Evolutionary conservation across 1,140 invertebrate genomes (phyloP), one percentile per base, ranked within the genome.

Genomic region (Ctenoplectra terminalis): DNA sequence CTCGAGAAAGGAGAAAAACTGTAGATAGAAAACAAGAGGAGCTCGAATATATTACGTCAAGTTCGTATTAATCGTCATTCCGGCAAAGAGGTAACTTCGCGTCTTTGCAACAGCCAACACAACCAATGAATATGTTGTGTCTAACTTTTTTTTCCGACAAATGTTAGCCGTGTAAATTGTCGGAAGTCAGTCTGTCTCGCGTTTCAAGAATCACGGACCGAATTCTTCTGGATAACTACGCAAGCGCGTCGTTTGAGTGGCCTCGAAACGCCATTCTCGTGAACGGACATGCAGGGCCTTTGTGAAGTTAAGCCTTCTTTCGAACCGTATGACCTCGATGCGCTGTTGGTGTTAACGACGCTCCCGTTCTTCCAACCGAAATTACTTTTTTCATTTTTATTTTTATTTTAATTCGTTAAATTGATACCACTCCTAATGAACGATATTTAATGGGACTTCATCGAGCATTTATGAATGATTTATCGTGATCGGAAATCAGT

Each of bases 241-340:
- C 84, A 64, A 64, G 66, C 72, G 83, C 86, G 87, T 89, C 89
- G 90, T 90, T 90, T 86, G 84, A 86, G 83, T 84, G 82, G 60
- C 70, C 84, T 75, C 60, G 77, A 84, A 89, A 80, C 86, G 50
- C 60, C 60, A 63, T 40, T 11, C 34, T n/a, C 11, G 20, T 34
- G 4, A 34, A 37, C 34, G 5, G 23, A 72, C 71, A 61, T 54
- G 34, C 56, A 60, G 50, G n/a, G 52, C 75, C 83, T 58, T 69
- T 60, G 43, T 69, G 70, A 81, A 76, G 85, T 86, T 71, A 84
- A 80, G 75, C n/a, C 75, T 71, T 84, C 69, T 75, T 48, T 56
- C 72, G 37, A 40, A n/a, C 40, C 26, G 20, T 29, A 31, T 52
- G 56, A 83, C 66, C 66, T 67, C 71, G 40, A 67, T 52, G 20